Base-by-base conservation (phyloP, 2,888 invertebrate genomes). In the Lithosia quadra region DNA sequence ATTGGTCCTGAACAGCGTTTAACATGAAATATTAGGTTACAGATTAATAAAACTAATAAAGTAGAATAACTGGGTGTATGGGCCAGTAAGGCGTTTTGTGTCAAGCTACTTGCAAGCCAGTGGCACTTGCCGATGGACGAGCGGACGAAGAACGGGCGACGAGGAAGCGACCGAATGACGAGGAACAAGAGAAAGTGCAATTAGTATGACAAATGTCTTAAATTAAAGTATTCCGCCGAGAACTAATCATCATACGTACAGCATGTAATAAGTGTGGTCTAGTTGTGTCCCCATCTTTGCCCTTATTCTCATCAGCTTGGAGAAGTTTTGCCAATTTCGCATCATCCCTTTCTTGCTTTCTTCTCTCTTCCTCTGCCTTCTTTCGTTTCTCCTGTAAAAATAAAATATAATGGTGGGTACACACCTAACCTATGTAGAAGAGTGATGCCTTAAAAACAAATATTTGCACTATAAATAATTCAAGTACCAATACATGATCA, bases 301-400 rank as follows among this genome's bases (percentile, higher is more conserved):
- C 70, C 65, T 88, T 90, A 69, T 94, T 87, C 75, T 95, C 95
- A 79, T 95, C 94, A 8, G 92, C 95, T 71, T 95, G 95, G 53
- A 95, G 82, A 3, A 89, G 84, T 75, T 92, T 86, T 11, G 94
- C 93, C 49, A 94, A 83, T 73, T 93, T 94, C 28, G 93, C 94
- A 86, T 95, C 95, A 69, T 94, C 95, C 67, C 85, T 88, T 78
- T 95, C 95, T 74, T 94, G 92, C 76, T 92, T 93, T 76, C 86
- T 90, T 72, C 91, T 90, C 63, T 92, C 91, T 75, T 92, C 93
- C 77, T 92, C 92, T 69, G 89, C 88, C 78, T 90, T 86, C 56
- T 86, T 87, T 76, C 92, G 88, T 65, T 92, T 91, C 71, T 83
- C 91, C 95, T 95, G 65, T 33, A 77, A 22, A 83, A 13, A 72